Base-by-base conservation (phyloP, 2,888 invertebrate genomes). In the Diplolepis rosae region DNA sequence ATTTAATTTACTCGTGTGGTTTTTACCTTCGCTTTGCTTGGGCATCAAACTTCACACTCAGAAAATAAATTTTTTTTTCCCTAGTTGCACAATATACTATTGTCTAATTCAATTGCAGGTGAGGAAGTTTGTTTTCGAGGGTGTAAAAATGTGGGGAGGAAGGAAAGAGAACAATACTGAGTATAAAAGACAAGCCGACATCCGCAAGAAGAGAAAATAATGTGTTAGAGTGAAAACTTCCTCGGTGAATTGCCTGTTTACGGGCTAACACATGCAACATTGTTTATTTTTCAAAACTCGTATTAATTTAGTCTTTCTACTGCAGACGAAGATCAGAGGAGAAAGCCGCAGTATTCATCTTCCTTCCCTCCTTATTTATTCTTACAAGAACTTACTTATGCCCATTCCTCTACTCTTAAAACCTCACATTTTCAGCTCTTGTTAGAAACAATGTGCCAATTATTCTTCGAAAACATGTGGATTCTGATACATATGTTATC, bases 221-320 rank as follows among this genome's bases (percentile, higher is more conserved):
- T n/a, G n/a, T n/a, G n/a, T 75, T 77, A 77, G 80, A 83, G 83
- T 82, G 80, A 82, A 81, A 84, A 84, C 84, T 83, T 84, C 81
- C 82, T 84, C 80, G 71, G 70, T 71, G 65, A 54, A 30, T 51
- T 54, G 68, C 35, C 13, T 39, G 45, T 27, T 39, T 71, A 51
- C 67, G n/a, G n/a, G n/a, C n/a, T n/a, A n/a, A 66, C 68, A 76
- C 71, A 69, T 65, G 48, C 15, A 73, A 68, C 61, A 76, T 74
- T 79, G 81, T 82, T 82, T 81, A 80, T 82, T 80, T 80, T 80
- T 75, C 81, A 74, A 73, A 78, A 77, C 78, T 78, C 77, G 76
- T 81, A 81, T 82, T 82, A 81, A 82, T 82, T 81, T 79, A 75
- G 77, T 56, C 77, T 76, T n/a, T 75, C 74, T 72, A 75, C 71